phyloP scores from a whole-genome alignment of 2,888 invertebrate species.

The Globia sparganii region DNA sequence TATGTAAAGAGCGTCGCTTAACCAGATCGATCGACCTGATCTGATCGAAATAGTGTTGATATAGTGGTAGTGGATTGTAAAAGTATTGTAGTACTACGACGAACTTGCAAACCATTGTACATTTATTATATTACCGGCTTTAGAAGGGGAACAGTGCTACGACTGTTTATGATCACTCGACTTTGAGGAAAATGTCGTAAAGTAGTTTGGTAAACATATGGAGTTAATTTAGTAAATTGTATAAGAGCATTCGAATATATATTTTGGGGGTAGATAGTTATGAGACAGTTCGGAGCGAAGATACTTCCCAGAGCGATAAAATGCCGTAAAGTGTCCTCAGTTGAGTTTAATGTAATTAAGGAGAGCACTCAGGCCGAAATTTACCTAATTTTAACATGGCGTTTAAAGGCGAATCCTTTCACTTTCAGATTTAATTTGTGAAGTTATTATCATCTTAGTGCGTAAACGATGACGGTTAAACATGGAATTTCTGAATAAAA shows the following conservation, averaged over 20 bases:
- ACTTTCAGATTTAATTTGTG: not conserved
- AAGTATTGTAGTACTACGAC: not conserved
- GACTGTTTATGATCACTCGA: constrained; percentile 7
- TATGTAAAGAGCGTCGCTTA: too few species aligned
- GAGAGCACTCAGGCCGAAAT: constrained; percentile 19
- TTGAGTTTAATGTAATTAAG: constrained; percentile 12
- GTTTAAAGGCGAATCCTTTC: not conserved
- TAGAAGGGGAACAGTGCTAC: not conserved
- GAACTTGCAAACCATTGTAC: not conserved
- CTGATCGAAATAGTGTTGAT: too few species aligned
- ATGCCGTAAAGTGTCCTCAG: not conserved
- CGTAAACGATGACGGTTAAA: not conserved
- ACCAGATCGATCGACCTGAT: too few species aligned
- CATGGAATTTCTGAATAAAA: not conserved
- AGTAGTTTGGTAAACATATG: constrained; percentile 30
- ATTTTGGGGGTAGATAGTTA: not conserved
- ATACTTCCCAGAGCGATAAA: not conserved
- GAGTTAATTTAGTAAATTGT: constrained; percentile 31
- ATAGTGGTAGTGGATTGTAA: not conserved
- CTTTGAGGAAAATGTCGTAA: constrained; percentile 30
- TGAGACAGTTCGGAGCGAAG: not conserved
- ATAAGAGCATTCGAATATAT: not conserved
- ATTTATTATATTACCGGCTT: not conserved
- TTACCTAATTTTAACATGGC: not conserved
- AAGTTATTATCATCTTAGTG: not conserved